Evolutionary conservation across 1,140 invertebrate species (phyloP), one percentile per base, ranked within the genome.

Genomic region (Uloborus diversus): DNA sequence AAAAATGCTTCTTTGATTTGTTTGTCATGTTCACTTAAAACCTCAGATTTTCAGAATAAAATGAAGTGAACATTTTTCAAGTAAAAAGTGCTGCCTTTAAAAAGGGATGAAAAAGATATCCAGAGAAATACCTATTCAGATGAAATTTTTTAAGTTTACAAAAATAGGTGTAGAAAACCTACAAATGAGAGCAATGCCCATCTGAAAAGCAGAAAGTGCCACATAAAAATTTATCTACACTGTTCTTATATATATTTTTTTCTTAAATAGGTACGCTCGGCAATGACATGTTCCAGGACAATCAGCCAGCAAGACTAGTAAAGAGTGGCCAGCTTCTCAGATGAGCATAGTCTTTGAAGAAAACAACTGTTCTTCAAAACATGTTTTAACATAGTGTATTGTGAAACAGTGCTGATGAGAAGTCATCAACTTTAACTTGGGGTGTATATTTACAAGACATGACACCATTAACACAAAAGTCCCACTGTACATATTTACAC

Each of bases 151-250:
- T 59, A 13, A 79, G 65, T 33, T 69, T 79, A 79, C 76, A 79
- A 79, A 79, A 79, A 79, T 79, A 79, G 76, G 76, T 79, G 76
- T 79, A 79, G 76, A 79, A 79, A 79, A 79, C 76, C 76, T 79
- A 79, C 76, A 70, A 76, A 66, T 69, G 51, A 79, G 28, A 79
- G 17, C 66, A 49, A 62, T 61, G 57, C 64, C 20, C 66, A 69
- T 61, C 66, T 62, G 66, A 66, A 79, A 23, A 79, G 62, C 51
- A 32, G n/a, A 47, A 42, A 61, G 53, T 27, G 25, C 57, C 32
- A 37, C 27, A 49, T 62, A 73, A 42, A 61, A 59, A 61, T 32
- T 59, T 71, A 59, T 59, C 33, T 37, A 33, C 11, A 62, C 28
- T 32, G 30, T 62, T 33, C 28, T 25, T 25, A 20, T 25, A 25